Evolutionary conservation across 2,113 vertebrate genomes (phyloP), one percentile per base, ranked within the genome.

Genomic region (Psittacara wagleri): DNA sequence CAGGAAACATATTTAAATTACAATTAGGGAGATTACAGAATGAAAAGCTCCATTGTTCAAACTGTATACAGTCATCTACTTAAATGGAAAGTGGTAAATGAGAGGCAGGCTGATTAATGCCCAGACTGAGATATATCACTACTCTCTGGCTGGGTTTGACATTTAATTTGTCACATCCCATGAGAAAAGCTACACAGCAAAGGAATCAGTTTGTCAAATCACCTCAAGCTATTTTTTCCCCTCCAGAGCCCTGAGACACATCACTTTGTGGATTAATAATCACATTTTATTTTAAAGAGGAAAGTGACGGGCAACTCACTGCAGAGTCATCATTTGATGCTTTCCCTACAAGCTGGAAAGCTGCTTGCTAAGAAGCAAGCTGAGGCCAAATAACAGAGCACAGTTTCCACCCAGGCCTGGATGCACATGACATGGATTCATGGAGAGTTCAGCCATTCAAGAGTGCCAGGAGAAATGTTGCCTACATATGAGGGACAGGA

Each of bases 1-100:
- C 96, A 96, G 81, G 91, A 97, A 98, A 96, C 49, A 63, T 86
- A 92, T 96, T 97, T 96, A 97, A 96, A 95, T 94, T 66, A 92
- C 84, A 90, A 80, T 96, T 94, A 96, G 91, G 93, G 55, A 88
- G 82, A 96, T 90, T 88, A 93, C 14, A 22, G 61, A 96, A 97
- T 88, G 84, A 97, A 98, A 96, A 97, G 88, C 44, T 76, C 87
- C 85, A 55, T 95, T 97, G 94, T 97, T 94, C 64, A 88, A 93
- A 94, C 63, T 93, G 83, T 95, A 88, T 91, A 84, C 64, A 95
- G 95, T 91, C 92, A 88, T 89, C 96, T 96, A 94, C 96, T 98
- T 97, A 96, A 97, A 95, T 84, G 92, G 75, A 80, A 96, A 95
- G 59, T 59, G 51, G 89, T 81, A 96, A 97, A 96, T 46, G 88